Base-by-base conservation (phyloP, 2,888 invertebrate species). In the Spodoptera picta region DNA sequence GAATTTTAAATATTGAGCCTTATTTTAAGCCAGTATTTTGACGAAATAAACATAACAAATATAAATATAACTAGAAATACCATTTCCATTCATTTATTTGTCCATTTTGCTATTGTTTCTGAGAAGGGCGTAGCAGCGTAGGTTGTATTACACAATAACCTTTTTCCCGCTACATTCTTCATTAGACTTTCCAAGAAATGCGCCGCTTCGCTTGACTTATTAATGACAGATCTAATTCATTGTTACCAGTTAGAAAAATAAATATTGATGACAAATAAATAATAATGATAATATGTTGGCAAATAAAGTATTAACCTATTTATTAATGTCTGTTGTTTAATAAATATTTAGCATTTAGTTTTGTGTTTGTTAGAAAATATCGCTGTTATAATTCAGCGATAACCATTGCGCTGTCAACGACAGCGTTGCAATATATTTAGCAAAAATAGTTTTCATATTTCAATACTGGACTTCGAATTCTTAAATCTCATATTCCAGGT, bases 101-200 rank as follows among this genome's bases (percentile, higher is more conserved):
- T 51, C 11, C 24, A 12, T 45, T 27, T 44, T 14, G 5, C 1
- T 14, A 43, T 7, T 24, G 5, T 47, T 73, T 60, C 48, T 36
- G 11, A 48, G 61, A 69, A 69, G 23, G 11, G n/a, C 36, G 23
- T 24, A 41, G 7, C 12, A 19, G n/a, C 36, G n/a, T 24, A 6
- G 12, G 31, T 54, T 23, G 41, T 41, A 14, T 3, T 12, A 27
- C 41, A 36, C 43, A 0, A 1, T 9, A 6, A 1, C n/a, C 36
- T 36, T 49, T 52, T 72, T 69, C 55, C 45, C 61, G 11, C 31
- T 53, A 27, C 52, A 41, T 53, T 19, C 43, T 49, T 49, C n/a
- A 69, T 74, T 46, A 69, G 19, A 69, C 23, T 69, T 69, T 61
- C 69, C 9, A 31, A 45, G 55, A 74, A 60, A 10, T 11, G 36